Conservation (phyloP, 2,113 vertebrate species). For the Phylloscopus trochiloides region DNA sequence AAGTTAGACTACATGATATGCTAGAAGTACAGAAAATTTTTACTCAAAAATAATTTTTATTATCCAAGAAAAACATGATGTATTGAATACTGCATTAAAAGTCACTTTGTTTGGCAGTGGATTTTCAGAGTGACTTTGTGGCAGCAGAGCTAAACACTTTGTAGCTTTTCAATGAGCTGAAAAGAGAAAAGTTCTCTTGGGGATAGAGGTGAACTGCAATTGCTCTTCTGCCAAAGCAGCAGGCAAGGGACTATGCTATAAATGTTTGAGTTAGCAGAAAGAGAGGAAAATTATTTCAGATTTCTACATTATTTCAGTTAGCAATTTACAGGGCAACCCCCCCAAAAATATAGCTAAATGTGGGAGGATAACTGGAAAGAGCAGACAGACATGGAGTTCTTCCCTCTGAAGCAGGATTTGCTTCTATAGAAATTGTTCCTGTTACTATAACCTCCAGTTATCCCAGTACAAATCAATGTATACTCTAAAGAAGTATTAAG, state of each 20-base stretch:
- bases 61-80: neutral
- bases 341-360: neutral
- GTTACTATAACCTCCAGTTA: neutral
- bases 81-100: neutral
- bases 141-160: neutral
- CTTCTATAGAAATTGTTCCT: neutral
- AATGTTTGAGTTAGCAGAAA: neutral
- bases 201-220: neutral
- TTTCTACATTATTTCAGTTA: neutral
- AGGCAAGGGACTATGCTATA: neutral
- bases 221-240: neutral
- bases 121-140: neutral
- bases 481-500: neutral
- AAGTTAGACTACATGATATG: neutral
- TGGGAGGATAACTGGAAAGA: neutral
- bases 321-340: fast-evolving
- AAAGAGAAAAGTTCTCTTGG: neutral
- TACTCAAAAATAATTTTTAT: neutral
- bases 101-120: neutral
- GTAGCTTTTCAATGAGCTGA: neutral
- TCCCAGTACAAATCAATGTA: neutral
- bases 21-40: neutral
- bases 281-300: neutral
- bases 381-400: neutral
- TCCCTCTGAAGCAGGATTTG: neutral